Evolutionary conservation across 2,797 vertebrate species (phyloP), one percentile per base, ranked within the genome.

Genomic region (Fratercula arctica): DNA sequence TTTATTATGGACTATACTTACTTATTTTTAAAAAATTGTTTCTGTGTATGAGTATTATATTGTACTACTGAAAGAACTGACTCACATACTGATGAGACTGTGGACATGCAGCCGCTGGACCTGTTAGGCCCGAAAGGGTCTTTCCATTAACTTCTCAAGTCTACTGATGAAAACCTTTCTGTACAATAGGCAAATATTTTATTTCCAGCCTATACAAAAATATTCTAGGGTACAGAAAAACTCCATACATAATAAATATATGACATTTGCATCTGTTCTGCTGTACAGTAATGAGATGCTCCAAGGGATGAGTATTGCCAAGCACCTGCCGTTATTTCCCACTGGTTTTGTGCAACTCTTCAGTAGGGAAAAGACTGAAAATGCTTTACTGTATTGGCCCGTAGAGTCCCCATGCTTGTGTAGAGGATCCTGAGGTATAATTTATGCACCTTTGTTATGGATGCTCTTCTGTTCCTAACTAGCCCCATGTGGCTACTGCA

Each of bases 401-500:
- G 20, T 21, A 63, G 24, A 43, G 20, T 51, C 9, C 33, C 18
- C 10, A 16, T 6, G 15, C 16, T 35, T 31, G 6, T 51, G 11
- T 6, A 77, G 24, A 68, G 45, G 8, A 53, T 48, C 19, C 10
- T 64, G 25, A 51, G 57, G 5, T 29, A 11, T 28, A 9, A 10
- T 45, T n/a, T 77, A 9, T 28, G 10, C 18, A 35, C 3, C 3
- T 64, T 64, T 69, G 5, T 29, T 37, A 43, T 0, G 15, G 35
- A 23, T 43, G 11, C 3, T 54, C 2, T 41, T 81, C 28, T 50
- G 7, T 24, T 18, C 16, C 5, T 2, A 7, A 5, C 15, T 46
- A 46, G 8, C 7, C 4, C 10, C 13, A 16, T 10, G 16, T 0
- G 4, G 13, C 17, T 57, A 5, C n/a, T 45, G 28, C 24, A 60